Evolutionary conservation across 2,113 vertebrate genomes (phyloP), one percentile per base, ranked within the genome.

Genomic region (Spermophilus dauricus): DNA sequence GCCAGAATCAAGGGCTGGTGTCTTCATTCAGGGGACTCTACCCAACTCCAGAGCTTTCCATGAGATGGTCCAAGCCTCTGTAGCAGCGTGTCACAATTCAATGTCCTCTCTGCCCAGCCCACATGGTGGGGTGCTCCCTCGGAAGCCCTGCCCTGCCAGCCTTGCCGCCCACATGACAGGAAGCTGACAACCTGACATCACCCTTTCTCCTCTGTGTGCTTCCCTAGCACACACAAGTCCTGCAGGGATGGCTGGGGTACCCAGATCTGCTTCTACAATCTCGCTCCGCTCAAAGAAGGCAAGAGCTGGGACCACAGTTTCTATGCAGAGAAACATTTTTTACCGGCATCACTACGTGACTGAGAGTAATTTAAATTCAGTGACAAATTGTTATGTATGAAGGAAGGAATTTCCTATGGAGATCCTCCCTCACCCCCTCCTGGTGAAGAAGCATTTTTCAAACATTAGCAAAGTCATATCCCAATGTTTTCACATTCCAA

Each of bases 341-440:
- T 83, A 96, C 9, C 92, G 63, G 95, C 96, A 97, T 82, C 92
- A 82, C 97, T 91, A 96, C 26, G 95, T 94, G 89, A 97, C 89
- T 83, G 96, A 89, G 11, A 91, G 70, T 89, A 97, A 98, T 90
- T 98, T 98, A 91, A 98, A 97, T 97, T 95, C 97, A 98, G 97
- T 91, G 97, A 98, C 96, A 98, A 95, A 97, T 92, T 97, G 98
- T 98, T 98, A 97, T 82, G 96, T 95, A 94, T 45, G 85, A 98
- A 95, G 97, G 97, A 98, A 98, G 95, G 97, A 98, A 98, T 98
- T 98, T 98, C 97, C 98, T 94, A 97, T 78, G 95, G 94, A 86
- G 89, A 39, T 90, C 91, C 45, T 69, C 18, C 75, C 53, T 77
- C 28, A 58, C 45, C 51, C 93, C 91, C 95, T 98, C 65, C 77